Conservation (phyloP, 2,888 invertebrate genomes). For the Drosophila mimetica region DNA sequence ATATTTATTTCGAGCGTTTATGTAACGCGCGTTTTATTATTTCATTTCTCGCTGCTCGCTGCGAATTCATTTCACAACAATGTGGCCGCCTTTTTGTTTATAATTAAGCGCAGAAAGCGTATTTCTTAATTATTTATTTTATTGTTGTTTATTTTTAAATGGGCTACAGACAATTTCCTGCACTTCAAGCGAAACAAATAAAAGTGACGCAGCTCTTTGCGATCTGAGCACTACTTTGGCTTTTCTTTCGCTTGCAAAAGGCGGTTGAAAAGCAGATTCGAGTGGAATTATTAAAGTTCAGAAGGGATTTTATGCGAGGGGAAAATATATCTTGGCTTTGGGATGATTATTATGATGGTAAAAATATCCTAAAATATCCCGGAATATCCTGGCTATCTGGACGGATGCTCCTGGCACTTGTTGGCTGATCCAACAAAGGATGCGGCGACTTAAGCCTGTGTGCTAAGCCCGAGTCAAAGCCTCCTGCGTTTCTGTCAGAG, state of each 20-base stretch:
- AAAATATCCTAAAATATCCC: background rate
- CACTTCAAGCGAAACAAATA: conserved; percentile 79
- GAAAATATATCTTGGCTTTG: conserved; percentile 35
- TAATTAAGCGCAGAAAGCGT: conserved; percentile 75
- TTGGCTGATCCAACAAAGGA: conserved; percentile 29
- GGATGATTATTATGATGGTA: background rate
- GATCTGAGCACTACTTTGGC: conserved; percentile 27
- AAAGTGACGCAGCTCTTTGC: conserved; percentile 73
- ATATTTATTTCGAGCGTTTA: conserved; percentile 75
- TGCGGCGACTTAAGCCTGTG: conserved; percentile 28
- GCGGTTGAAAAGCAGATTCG: conserved; percentile 25
- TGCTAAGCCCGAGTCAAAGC: conserved; percentile 53
- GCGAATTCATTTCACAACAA: conserved; percentile 48
- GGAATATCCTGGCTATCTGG: background rate
- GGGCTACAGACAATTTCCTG: conserved; percentile 81
- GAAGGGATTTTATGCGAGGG: conserved; percentile 50
- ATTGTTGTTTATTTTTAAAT: conserved; percentile 82
- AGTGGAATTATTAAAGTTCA: conserved; percentile 64
- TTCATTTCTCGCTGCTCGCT: conserved; percentile 50
- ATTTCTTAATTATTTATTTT: conserved; percentile 80
- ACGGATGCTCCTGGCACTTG: conserved; percentile 15
- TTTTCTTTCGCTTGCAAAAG: background rate
- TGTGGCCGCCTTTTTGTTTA: conserved; percentile 61
- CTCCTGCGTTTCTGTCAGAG: background rate
- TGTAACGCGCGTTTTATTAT: conserved; percentile 67